Evolutionary conservation across 2,113 vertebrate genomes (phyloP), one percentile per base, ranked within the genome.

Genomic region (Nanorana parkeri): DNA sequence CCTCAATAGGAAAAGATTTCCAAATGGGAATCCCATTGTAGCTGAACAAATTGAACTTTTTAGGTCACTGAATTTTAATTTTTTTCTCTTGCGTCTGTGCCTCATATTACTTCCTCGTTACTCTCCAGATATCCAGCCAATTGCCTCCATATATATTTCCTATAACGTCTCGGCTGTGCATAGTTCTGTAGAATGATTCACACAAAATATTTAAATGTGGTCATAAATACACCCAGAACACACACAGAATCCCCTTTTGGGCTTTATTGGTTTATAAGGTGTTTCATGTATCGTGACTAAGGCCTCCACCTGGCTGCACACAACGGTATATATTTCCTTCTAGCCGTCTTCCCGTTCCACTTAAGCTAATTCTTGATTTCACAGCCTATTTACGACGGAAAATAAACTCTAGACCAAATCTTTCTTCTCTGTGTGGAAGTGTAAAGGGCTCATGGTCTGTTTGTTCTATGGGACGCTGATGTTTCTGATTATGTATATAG

Each of bases 151-250:
- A 41, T 58, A 58, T 54, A 20, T 41, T 24, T 23, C 47, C 17
- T 15, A 32, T 68, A 68, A 23, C 65, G 19, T 68, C 58, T 36
- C 20, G 41, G 28, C 23, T 24, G 10, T 24, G 19, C 51, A 54
- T 54, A 24, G 47, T 71, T 41, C 19, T 60, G 77, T n/a, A 56
- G 65, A 60, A 68, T 36, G 52, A 55, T 58, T 79, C 77, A 68
- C 65, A 17, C 28, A 41, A 65, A 56, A 60, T 21, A 68, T 68
- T 56, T 68, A 32, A 68, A 58, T 52, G 23, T 41, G 21, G 7
- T 66, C 28, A 29, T 79, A 79, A 81, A 73, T 81, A 81, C 41
- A 47, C 68, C 68, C 52, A 32, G 79, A 81, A 72, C 68, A 73
- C 79, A 81, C 79, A 81, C 76, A 72, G 21, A 63, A 81, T 66